A percentile compares a stretch with the other conserved stretches of the same genome.
Evolutionary conservation across 2,888 invertebrate species (phyloP).

Genomic region (Pycnomerus fuliginosus): DNA sequence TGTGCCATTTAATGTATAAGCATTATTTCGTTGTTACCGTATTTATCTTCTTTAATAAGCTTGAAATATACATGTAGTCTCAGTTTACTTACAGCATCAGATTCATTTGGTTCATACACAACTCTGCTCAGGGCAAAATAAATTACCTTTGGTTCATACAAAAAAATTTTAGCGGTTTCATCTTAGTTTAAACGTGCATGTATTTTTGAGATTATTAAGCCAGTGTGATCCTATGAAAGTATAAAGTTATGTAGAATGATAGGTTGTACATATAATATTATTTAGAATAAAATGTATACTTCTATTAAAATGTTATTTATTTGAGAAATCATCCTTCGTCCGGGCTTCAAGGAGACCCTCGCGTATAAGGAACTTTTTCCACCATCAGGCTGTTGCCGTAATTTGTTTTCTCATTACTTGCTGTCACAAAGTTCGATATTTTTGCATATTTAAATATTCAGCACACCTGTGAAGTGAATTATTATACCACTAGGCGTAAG

Average conservation of each 20-base stretch:
- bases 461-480: conserved; percentile 9
- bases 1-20: conserved; percentile 36
- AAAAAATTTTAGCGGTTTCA: no score
- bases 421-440: conserved; percentile 10
- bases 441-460: conserved; percentile 20
- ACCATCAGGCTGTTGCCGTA: conserved; percentile 10
- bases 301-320: conserved; percentile 41
- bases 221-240: conserved; percentile 50
- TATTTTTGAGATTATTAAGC: conserved; percentile 46
- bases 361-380: no score
- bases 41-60: conserved; percentile 32
- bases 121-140: no score
- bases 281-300: conserved; percentile 50
- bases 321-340: no score
- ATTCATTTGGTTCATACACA: no score
- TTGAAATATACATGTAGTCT: conserved; percentile 31
- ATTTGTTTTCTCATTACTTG: conserved; percentile 20
- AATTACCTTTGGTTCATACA: no score
- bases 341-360: no score
- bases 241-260: conserved; percentile 44
- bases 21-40: conserved; percentile 39
- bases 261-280: conserved; percentile 45
- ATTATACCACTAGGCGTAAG: conserved; percentile 3
- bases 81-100: no score
- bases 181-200: no score